Base-by-base conservation (phyloP, 2,888 invertebrate species). In the Chaetoderma sp. region DNA sequence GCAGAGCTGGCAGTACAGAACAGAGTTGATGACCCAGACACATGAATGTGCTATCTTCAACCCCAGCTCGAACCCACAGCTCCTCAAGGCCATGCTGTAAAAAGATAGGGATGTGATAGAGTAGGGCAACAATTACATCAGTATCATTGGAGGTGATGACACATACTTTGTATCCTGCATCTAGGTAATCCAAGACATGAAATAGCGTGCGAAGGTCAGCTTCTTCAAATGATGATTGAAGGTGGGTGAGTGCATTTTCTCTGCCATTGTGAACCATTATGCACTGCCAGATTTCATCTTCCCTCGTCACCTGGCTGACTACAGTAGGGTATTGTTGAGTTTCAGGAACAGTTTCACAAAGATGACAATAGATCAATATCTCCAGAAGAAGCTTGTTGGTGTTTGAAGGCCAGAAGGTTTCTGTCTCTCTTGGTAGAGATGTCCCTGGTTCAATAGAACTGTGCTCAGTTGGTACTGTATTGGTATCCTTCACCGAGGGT, bases 21-120 rank as follows among this genome's bases (percentile, higher is more conserved):
- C 60, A 52, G 52, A 60, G 36, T 2, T 4, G 60, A 50, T 36
- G 4, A 10, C 52, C 60, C 13, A 60, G 28, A 25, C 50, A 39
- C 60, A 27, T 3, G 25, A 55, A 30, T 4, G 33, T 44, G 10
- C 8, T 42, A 16, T 58, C 47, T 10, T 49, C 62, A 5, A 55
- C 45, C 42, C 57, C 62, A 58, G 56, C 62, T 59, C 57, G 42
- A 3, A 42, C 33, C 57, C 62, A 62, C 28, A 62, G 57, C 39
- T 61, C 56, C 28, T 57, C 30, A 6, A 61, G 56, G n/a, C 25
- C 36, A 32, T 54, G 55, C 32, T 61, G 42, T 8, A 45, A 28
- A 55, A 62, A 44, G 57, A 47, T 27, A 8, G 62, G 57, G 18
- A 57, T 28, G 57, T 62, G 56, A 45, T 62, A 58, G 28, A 58